A percentile compares a stretch with the other conserved stretches of the same genome.
Evolutionary conservation across 2,113 vertebrate species (phyloP).

Genomic region (Callopanchax toddi): DNA sequence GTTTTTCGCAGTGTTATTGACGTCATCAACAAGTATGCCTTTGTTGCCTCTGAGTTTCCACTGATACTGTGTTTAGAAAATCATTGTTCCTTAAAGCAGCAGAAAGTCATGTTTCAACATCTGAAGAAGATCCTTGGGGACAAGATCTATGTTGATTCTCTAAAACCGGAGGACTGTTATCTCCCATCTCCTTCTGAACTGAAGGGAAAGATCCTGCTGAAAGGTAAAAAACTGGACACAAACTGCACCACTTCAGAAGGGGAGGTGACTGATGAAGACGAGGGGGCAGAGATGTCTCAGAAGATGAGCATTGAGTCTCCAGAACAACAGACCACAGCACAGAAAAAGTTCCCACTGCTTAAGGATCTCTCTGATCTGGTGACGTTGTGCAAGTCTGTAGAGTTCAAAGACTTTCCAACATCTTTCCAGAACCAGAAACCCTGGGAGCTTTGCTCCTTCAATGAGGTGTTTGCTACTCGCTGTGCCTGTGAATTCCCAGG

Average conservation of each 20-base stretch:
- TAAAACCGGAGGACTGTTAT: slow-evolving; percentile 88
- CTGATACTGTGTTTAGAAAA: slow-evolving; percentile 96
- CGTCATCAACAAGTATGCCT: slow-evolving; percentile 94
- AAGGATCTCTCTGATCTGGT: slow-evolving; percentile 96
- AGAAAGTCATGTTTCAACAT: slow-evolving; percentile 97
- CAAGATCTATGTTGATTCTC: slow-evolving; percentile 85
- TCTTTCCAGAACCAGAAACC: slow-evolving; percentile 95
- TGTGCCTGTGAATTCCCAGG: slow-evolving; percentile 93
- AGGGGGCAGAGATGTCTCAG: slow-evolving; percentile 96
- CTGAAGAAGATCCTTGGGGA: slow-evolving; percentile 95
- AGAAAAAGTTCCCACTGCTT: slow-evolving; percentile 91
- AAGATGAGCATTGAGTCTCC: slow-evolving; percentile 84
- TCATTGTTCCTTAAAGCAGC: slow-evolving; percentile 95
- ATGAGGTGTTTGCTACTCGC: slow-evolving; percentile 92
- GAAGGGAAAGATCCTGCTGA: slow-evolving; percentile 92
- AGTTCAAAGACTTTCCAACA: slow-evolving; percentile 93
- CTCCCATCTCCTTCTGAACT: slow-evolving; percentile 90
- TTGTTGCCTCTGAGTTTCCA: slow-evolving; percentile 94
- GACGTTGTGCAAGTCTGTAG: slow-evolving; percentile 93
- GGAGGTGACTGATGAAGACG: slow-evolving; percentile 96
- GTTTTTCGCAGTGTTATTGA: slow-evolving; percentile 94
- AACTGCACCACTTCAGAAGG: slow-evolving; percentile 88
- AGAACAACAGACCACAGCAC: slow-evolving; percentile 81
- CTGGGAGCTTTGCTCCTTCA: slow-evolving; percentile 98
- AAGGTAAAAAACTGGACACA: slow-evolving; percentile 91